Evolutionary conservation across 2,113 vertebrate species (phyloP), one percentile per base, ranked within the genome.

Genomic region (Hipposideros armiger): DNA sequence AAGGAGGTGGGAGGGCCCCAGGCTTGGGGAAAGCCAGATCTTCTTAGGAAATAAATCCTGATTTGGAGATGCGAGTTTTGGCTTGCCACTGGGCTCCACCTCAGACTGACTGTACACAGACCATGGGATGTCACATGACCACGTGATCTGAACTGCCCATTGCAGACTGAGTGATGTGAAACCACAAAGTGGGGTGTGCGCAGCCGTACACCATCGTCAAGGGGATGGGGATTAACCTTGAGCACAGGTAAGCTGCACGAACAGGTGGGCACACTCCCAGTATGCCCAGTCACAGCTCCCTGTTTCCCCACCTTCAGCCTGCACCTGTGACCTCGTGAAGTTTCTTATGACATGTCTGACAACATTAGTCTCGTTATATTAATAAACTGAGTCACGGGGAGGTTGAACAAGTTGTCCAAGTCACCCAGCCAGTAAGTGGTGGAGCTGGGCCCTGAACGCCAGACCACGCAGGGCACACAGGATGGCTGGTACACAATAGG

Each of bases 1-100:
- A 4, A 4, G 0, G 15, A 83, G 42, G 30, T 0, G 8, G 72
- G 58, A 40, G 56, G 67, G 36, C 32, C 28, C 78, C 15, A 0
- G 24, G 83, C 11, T 28, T 4, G 77, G 78, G 45, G 30, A 40
- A 45, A 69, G 72, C 66, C 20, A 2, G 7, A 5, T 42, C 28
- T 11, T 67, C 47, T 60, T 3, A 15, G 52, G 8, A 60, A 72
- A 74, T 22, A 32, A 72, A 36, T 5, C 16, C 7, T 1, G 58
- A 26, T 50, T 82, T 19, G 4, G 69, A 70, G 78, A 80, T 30
- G 22, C 36, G 16, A 5, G n/a, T 78, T 47, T 20, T 1, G 1
- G 54, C 91, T 47, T 81, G 91, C 45, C 83, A 19, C 45, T 11
- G 58, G 52, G 72, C 45, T 58, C 40, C 45, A 11, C 64, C 36